Conservation (phyloP, 2,888 invertebrate genomes). For the Molanna angustata region DNA sequence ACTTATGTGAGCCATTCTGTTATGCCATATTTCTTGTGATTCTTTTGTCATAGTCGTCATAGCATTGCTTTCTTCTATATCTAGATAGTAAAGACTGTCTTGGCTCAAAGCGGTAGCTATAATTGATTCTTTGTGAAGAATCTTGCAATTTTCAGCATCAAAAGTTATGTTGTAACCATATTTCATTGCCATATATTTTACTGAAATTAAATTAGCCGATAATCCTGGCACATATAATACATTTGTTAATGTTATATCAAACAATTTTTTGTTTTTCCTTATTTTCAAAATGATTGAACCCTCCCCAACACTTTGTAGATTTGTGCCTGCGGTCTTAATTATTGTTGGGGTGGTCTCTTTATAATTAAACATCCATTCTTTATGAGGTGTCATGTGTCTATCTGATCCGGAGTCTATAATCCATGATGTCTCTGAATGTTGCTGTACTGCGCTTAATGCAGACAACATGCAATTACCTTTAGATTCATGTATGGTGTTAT, state of each 20-base stretch:
- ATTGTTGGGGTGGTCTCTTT: neutral
- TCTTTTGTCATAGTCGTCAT: neutral
- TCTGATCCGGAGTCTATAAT: slow-evolving; percentile 1
- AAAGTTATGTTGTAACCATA: neutral
- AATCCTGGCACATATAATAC: slow-evolving; percentile 1
- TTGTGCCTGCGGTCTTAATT: slow-evolving; percentile 1
- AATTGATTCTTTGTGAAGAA: neutral
- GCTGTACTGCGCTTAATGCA: neutral
- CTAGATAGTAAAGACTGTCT: neutral
- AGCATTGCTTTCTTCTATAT: neutral
- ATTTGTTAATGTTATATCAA: neutral
- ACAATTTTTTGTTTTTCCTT: neutral
- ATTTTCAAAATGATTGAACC: neutral
- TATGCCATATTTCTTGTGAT: neutral
- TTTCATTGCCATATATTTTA: neutral
- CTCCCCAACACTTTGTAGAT: slow-evolving; percentile 1
- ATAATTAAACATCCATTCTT: neutral
- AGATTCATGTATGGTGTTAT: neutral
- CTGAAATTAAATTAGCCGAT: slow-evolving; percentile 1
- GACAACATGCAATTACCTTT: neutral
- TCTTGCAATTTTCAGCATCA: neutral
- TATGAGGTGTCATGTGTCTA: neutral
- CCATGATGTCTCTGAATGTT: neutral
- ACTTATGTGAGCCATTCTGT: slow-evolving; percentile 1
- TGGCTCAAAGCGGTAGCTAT: neutral